Evolutionary conservation across 2,113 vertebrate genomes (phyloP), one percentile per base, ranked within the genome.

Genomic region (Mirounga angustirostris): DNA sequence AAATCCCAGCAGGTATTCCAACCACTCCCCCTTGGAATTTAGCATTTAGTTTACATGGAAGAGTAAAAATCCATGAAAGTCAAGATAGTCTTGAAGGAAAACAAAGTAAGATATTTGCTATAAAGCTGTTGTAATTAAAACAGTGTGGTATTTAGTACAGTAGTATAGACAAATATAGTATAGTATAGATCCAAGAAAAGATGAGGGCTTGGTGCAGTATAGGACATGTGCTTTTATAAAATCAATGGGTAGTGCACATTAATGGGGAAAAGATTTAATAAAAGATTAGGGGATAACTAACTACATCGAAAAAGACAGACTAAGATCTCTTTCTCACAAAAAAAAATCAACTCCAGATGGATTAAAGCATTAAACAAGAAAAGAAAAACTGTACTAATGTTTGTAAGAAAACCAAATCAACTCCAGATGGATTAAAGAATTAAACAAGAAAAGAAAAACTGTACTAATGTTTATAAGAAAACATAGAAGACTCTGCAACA

Each of bases 381-480:
- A 84, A 86, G 58, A 81, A 85, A 97, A 85, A 76, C 3, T 46
- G 1, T 83, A 46, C 83, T 92, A 76, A 63, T 81, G 21, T 92
- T 92, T 92, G 84, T 13, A 40, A 40, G 40, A 40, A 40, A 40
- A 40, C 40, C 88, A 94, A 61, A 40, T 63, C 56, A 85, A 85
- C 56, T 93, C 83, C 52, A 87, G 24, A 83, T 43, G 24, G 33
- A 79, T 89, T 86, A 56, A 85, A 86, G 11, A 89, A 92, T 26
- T 50, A 94, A n/a, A 81, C 50, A 63, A 46, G 8, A 83, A 88
- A 84, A 86, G 58, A 81, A 85, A 97, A 85, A 76, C 3, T 46
- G 1, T 83, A 46, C 83, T 92, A 76, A 63, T 81, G 21, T 92
- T 92, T 92, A 84, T 14, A 46, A 95, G 76, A 92, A 84, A 80